Percentiles rank a stretch among this genome's conserved stretches.
phyloP scores from a whole-genome alignment of 2,797 vertebrate genomes.

The Pangasius macronema region DNA sequence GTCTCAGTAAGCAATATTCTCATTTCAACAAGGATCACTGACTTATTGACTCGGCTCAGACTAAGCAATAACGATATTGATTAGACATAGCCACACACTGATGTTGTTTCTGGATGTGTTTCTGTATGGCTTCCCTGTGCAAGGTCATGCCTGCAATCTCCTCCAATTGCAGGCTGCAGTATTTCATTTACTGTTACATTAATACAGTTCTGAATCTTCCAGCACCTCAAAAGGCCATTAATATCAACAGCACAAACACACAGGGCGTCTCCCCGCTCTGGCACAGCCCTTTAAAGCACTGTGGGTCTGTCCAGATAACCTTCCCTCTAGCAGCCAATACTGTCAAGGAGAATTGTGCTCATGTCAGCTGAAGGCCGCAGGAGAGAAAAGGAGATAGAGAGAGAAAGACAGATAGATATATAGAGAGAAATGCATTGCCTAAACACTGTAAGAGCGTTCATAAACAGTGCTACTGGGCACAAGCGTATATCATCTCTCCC shows the following conservation, averaged over 20 bases:
- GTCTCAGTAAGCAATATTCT: conserved; percentile 29
- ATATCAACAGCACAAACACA: conserved; percentile 31
- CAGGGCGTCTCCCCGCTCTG: conserved; percentile 17
- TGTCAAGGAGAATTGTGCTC: conserved; percentile 46
- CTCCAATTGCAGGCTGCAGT: conserved; percentile 32
- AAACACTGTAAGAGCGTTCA: conserved; percentile 2
- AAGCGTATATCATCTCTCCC: neutral
- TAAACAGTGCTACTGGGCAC: neutral
- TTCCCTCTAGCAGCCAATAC: conserved; percentile 44
- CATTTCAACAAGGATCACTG: conserved; percentile 19
- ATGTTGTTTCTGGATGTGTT: conserved; percentile 21
- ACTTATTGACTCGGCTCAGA: conserved; percentile 9
- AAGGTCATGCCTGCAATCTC: conserved; percentile 50
- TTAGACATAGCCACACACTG: conserved; percentile 18
- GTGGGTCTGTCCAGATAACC: conserved; percentile 44
- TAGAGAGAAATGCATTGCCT: neutral
- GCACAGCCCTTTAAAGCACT: conserved; percentile 21
- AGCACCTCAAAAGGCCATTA: conserved; percentile 53
- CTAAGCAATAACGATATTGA: neutral
- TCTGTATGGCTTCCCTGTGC: conserved; percentile 36
- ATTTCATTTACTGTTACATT: conserved; percentile 48
- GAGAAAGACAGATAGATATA: neutral
- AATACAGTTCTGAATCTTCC: conserved; percentile 42
- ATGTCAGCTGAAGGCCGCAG: conserved; percentile 29
- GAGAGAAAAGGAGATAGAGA: conserved; percentile 18